Base-by-base conservation (phyloP, 2,797 vertebrate genomes). In the Pangasius sanitwongsei region DNA sequence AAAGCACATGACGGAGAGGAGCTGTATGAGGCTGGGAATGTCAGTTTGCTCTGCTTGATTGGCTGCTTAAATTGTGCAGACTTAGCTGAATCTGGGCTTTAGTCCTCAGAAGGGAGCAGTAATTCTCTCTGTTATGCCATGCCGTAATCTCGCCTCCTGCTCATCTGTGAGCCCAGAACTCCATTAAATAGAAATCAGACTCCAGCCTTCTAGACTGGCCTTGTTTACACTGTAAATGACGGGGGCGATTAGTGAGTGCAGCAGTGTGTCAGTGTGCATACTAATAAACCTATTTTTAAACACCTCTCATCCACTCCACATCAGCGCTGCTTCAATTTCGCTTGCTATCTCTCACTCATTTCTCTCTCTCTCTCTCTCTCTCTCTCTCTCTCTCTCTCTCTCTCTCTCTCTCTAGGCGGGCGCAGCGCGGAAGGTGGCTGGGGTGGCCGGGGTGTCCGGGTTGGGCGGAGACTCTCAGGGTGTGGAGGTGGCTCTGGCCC, bases 401-500 rank as follows among this genome's bases (percentile, higher is more conserved):
- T 55, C 37, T 25, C 1, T 20, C n/a, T 48, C 9, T 31, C 48
- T 61, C 8, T 87, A 98, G 98, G 95, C 97, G 37, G 94, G 96
- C 94, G 97, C 94, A 6, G 95, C 94, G 0, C 96, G 97, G 4
- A 98, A 98, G 93, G 96, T 96, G 0, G 96, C 96, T 0, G 96
- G 95, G 93, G 96, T 96, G 0, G 96, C 96, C 0, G 96, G 95
- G 0, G 88, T 89, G 18, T 61, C 89, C 0, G 90, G 75, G 6
- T 72, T 91, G 84, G 96, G 95, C 6, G 95, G 96, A 0, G 98
- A 98, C 92, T 95, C 97, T 0, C 98, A 98, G 92, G 97, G 97
- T 0, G 97, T 99, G 37, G 98, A 98, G 93, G 98, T 99, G 92
- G 98, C 98, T 0, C 92, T 99, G 94, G 98, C 98, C 0, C 97